Percentiles rank a stretch among this genome's conserved stretches.
Conservation (phyloP, 2,797 vertebrate species). For the Prunella strophiata region DNA sequence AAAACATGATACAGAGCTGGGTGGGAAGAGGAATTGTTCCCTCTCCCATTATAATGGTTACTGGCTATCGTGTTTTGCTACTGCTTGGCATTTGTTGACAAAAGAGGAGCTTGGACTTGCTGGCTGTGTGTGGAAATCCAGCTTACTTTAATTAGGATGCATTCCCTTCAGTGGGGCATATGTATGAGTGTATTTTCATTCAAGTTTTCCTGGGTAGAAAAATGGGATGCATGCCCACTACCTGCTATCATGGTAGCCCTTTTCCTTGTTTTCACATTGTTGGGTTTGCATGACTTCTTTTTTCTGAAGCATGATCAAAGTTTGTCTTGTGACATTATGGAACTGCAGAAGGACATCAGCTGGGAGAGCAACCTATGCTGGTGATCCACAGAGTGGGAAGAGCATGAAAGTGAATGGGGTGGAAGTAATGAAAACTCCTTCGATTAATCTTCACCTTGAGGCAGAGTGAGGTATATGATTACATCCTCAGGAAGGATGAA, state of each 20-base stretch:
- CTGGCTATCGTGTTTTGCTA: not conserved
- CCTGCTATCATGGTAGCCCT: not conserved
- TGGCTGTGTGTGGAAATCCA: not conserved
- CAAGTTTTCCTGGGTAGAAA: not conserved
- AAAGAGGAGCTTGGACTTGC: not conserved
- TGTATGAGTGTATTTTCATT: not conserved
- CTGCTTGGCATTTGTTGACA: not conserved
- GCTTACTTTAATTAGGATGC: not conserved
- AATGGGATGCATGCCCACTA: not conserved
- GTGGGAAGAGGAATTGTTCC: not conserved
- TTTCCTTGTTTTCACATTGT: not conserved
- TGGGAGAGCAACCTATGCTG: not conserved
- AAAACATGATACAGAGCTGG: rapidly evolving
- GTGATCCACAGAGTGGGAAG: not conserved
- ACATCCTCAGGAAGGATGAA: not conserved
- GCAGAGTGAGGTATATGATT: not conserved
- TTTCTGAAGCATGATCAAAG: not conserved
- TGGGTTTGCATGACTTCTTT: not conserved
- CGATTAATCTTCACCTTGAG: not conserved
- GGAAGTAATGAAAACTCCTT: not conserved
- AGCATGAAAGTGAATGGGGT: not conserved
- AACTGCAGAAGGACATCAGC: not conserved
- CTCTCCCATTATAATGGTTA: not conserved
- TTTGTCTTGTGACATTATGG: not conserved
- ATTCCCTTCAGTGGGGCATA: not conserved